Evolutionary conservation across 2,113 vertebrate genomes (phyloP), one percentile per base, ranked within the genome.

Genomic region (Pterocles burchelli): DNA sequence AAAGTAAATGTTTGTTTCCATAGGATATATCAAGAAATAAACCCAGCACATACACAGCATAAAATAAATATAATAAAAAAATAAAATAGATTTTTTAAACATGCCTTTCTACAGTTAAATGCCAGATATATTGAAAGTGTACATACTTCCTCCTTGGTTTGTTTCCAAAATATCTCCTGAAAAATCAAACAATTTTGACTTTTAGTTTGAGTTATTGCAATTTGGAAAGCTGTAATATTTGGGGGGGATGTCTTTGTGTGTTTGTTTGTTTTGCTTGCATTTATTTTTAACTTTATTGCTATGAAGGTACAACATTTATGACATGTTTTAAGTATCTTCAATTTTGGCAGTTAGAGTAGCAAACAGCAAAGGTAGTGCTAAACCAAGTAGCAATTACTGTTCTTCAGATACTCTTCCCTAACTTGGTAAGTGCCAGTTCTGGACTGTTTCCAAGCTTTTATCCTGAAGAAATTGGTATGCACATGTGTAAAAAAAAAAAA

Each of bases 361-460:
- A 46, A 25, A 58, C 7, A 78, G 18, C 41, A 63, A 82, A 83
- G 6, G 12, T 12, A 85, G 10, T 36, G 13, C n/a, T 73, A 45
- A 28, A 85, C 36, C 28, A 55, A 62, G 22, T 61, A 52, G 17
- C 25, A 84, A 43, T 71, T 93, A 61, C 8, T 84, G 10, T 88
- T 21, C 16, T 86, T 92, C 70, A 81, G 10, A 89, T 65, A 49
- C 2, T n/a, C 33, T 90, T 77, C 13, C 24, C 36, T 91, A 87
- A 83, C 15, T 81, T 70, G 19, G 24, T 33, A 63, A 86, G 31
- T 68, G 74, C 52, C 7, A 31, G 4, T 80, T 74, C 34, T 92
- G n/a, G 72, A 87, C 13, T 81, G 14, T 76, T 91, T 84, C 33
- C 7, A 90, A 34, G 13, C 15, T 83, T 90, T 96, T 88, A 58